These are phyloP conservation scores for Psylliodes chrysocephalus DNA, from an alignment of 2,888 invertebrate species.

Conservation along the genomic window DNA sequence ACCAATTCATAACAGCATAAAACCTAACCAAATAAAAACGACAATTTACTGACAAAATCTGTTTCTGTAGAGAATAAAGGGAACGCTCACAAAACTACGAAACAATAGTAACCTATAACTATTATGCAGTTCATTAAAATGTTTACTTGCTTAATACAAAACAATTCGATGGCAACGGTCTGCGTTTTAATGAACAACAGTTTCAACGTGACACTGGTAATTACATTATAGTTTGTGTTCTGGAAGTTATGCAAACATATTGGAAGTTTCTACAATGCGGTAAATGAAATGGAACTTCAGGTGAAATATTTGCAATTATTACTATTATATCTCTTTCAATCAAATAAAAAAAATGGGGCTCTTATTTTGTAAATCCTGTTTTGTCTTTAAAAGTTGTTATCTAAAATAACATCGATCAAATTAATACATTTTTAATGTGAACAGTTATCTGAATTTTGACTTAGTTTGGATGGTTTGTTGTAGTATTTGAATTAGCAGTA, in stretches of 20 bases:
- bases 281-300: background rate
- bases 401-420: no score
- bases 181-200: constrained; percentile 27
- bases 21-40: no score
- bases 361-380: no score
- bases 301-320: no score
- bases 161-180: constrained; percentile 16
- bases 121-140: constrained; percentile 30
- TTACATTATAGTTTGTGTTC: constrained; percentile 19
- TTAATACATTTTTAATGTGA: no score
- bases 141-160: constrained; percentile 30
- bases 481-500: no score
- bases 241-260: background rate
- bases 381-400: no score
- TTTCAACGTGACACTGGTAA: constrained; percentile 30
- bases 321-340: no score
- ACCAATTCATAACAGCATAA: no score
- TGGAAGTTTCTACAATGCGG: background rate
- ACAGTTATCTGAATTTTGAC: no score
- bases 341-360: no score
- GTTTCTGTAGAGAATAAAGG: constrained; percentile 15
- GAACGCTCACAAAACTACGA: background rate
- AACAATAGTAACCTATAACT: constrained; percentile 6
- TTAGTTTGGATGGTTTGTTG: no score
- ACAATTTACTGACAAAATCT: background rate